Base-by-base conservation (phyloP, 2,113 vertebrate genomes). In the Myrmophylax atrothorax region DNA sequence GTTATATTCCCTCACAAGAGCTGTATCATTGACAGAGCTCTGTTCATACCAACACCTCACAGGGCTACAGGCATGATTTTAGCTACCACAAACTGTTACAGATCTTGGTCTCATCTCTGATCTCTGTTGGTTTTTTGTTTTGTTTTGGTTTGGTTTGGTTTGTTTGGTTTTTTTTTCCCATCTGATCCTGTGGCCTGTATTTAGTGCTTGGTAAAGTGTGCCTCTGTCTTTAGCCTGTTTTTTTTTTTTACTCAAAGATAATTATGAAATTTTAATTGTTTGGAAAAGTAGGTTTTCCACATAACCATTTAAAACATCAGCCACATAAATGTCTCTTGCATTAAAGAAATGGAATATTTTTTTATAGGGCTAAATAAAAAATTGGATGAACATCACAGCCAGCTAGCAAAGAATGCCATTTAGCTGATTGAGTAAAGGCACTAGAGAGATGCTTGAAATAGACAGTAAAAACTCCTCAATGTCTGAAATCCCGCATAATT, bases 401-500 rank as follows among this genome's bases (percentile, higher is more conserved):
- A 96, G 52, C 26, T 52, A 84, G 56, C 87, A 87, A 96, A 92
- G 18, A 90, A 84, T 76, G 59, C 72, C 50, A 89, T 93, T 96
- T 91, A 93, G 68, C 84, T 94, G 89, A 90, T 18, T 84, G 88
- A 95, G 76, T 59, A 93, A 97, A 91, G 79, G 84, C 69, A 53
- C 49, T 64, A 82, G 81, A 93, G 67, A 88, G 46, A 49, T 72
- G 72, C 75, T 96, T 94, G 83, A 96, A 97, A 97, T 83, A 95
- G 75, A 97, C 96, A 95, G 26, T 25, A 70, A 93, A 97, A 97
- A 87, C 18, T 70, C 72, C 44, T 20, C 28, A 69, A 42, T 44
- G 20, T 92, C 74, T 96, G 64, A 97, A 96, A 93, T 93, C 63
- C 18, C 72, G 93, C 88, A 67, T 80, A 75, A 96, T 93, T 95